Evolutionary conservation across 2,113 vertebrate genomes (phyloP).

Genomic region (Panthera uncia): DNA sequence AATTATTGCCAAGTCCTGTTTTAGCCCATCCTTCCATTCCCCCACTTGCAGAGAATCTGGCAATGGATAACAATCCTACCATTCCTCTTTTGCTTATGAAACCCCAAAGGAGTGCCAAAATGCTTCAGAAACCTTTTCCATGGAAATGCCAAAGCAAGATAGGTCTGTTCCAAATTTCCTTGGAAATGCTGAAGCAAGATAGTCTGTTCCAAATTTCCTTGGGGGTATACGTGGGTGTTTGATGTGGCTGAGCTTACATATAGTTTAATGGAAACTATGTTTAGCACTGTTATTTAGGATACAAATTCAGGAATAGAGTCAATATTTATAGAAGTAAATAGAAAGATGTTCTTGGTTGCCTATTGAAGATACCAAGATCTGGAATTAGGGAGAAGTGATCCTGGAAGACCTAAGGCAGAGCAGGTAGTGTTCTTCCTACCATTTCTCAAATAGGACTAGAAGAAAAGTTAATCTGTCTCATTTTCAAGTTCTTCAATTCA

Average conservation of each 20-base stretch:
- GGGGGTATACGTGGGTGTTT: not conserved
- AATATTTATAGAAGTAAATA: not conserved
- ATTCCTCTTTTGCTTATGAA: not conserved
- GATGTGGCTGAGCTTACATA: not conserved
- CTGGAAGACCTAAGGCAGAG: not conserved
- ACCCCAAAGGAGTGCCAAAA: not conserved
- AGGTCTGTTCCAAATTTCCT: not conserved
- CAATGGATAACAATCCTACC: not conserved
- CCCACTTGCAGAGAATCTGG: not conserved
- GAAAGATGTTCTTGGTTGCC: not conserved
- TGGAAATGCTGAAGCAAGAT: not conserved
- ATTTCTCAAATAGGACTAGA: not conserved
- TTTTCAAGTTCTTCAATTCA: slow-evolving; percentile 12
- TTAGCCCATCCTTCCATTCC: not conserved
- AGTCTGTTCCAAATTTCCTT: not conserved
- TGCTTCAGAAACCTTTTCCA: not conserved
- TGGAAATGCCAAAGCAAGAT: not conserved
- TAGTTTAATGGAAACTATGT: not conserved
- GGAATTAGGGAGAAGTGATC: not conserved
- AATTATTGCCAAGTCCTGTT: not conserved
- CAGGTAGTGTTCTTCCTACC: not conserved
- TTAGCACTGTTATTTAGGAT: not conserved
- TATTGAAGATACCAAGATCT: not conserved
- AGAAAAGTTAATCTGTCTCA: not conserved
- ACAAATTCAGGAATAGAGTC: not conserved